Evolutionary conservation across 2,113 vertebrate genomes (phyloP).

Genomic region (Erythrolamprus reginae): DNA sequence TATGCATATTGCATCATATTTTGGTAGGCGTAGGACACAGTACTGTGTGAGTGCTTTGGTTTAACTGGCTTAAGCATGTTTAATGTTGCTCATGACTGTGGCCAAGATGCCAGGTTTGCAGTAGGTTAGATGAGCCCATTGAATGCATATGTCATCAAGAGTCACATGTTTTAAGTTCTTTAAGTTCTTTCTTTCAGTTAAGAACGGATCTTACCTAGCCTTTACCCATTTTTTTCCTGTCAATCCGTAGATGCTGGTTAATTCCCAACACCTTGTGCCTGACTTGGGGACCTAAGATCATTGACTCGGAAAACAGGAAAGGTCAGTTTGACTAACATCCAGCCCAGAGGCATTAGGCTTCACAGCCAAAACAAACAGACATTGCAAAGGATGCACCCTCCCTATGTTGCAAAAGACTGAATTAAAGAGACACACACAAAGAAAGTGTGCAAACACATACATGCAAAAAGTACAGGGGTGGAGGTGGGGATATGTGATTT

Average conservation of each 20-base stretch:
- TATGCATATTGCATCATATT: background rate
- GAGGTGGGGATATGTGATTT: constrained; percentile 20
- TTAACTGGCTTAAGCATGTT: background rate
- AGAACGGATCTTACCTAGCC: background rate
- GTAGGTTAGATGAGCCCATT: background rate
- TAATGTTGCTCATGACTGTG: rapidly evolving
- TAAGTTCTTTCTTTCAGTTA: rapidly evolving
- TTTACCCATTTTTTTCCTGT: background rate
- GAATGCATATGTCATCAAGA: background rate
- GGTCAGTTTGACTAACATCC: constrained; percentile 61
- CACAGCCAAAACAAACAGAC: constrained; percentile 65
- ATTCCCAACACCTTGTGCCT: constrained; percentile 48
- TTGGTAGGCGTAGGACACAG: background rate
- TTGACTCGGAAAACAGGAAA: constrained; percentile 63
- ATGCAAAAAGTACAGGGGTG: background rate
- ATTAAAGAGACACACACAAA: background rate
- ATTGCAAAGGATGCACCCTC: background rate
- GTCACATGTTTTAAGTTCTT: background rate
- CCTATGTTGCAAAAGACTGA: constrained; percentile 48
- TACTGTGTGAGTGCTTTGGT: background rate
- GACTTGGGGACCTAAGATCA: constrained; percentile 42
- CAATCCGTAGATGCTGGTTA: constrained; percentile 41
- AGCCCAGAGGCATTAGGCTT: constrained; percentile 28
- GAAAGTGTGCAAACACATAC: background rate
- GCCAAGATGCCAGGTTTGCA: background rate